phyloP scores from a whole-genome alignment of 2,888 invertebrate genomes.

The Salticus scenicus region DNA sequence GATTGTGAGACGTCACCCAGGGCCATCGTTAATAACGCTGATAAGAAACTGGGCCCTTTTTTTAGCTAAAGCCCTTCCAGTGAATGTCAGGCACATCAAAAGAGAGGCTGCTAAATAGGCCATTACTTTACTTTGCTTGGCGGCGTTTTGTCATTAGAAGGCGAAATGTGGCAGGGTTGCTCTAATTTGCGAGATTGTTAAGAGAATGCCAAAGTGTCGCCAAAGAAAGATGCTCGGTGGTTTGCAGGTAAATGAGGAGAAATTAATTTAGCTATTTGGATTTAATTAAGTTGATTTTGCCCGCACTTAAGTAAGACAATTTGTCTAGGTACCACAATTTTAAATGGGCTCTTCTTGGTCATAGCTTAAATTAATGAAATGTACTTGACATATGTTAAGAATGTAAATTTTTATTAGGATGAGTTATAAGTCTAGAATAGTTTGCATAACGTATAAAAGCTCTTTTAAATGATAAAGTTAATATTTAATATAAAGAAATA shows the following conservation, averaged over 20 bases:
- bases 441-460: too few relatives aligned
- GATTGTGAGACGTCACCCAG: slow-evolving; percentile 64
- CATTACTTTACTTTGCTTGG: slow-evolving; percentile 70
- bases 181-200: slow-evolving; percentile 37
- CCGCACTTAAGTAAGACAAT: slow-evolving; percentile 35
- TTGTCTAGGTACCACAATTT: too few relatives aligned
- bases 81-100: slow-evolving; percentile 67
- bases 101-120: slow-evolving; percentile 69
- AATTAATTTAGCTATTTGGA: neutral
- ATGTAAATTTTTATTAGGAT: too few relatives aligned
- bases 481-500: too few relatives aligned
- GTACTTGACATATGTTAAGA: too few relatives aligned
- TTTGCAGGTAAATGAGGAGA: neutral
- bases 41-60: slow-evolving; percentile 62
- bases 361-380: too few relatives aligned
- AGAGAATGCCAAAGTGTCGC: slow-evolving; percentile 44
- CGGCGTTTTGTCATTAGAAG: slow-evolving; percentile 69
- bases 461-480: too few relatives aligned
- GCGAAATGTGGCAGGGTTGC: slow-evolving; percentile 59
- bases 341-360: too few relatives aligned
- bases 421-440: too few relatives aligned
- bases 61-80: slow-evolving; percentile 37
- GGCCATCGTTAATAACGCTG: slow-evolving; percentile 68
- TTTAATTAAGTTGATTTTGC: slow-evolving; percentile 20
- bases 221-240: slow-evolving; percentile 37